Base-by-base conservation (phyloP, 2,888 invertebrate species). In the Athalia rosae region DNA sequence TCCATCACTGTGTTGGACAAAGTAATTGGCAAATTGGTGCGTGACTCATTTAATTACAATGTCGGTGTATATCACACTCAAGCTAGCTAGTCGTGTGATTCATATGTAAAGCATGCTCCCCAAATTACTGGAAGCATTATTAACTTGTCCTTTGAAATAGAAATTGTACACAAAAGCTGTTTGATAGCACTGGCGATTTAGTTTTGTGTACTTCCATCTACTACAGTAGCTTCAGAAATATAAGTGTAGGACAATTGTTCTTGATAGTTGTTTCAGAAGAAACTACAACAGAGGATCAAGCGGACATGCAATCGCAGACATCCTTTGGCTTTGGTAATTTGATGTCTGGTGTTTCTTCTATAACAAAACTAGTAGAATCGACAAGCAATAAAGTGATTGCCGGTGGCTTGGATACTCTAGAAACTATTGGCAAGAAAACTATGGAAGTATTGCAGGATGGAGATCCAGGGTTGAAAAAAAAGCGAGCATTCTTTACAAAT, bases 341-440 rank as follows among this genome's bases (percentile, higher is more conserved):
- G 4, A 90, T 95, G 11, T 93, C 94, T n/a, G 94, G 94, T 69
- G 93, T 94, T 2, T 91, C 92, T 4, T 91, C 91, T 11, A 90
- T 92, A 76, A 93, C 94, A 3, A 94, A 94, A 89, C 92, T 95
- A 84, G 94, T 95, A 61, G 95, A 94, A 88, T 92, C 90, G 8
- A 95, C 95, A 64, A 92, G 95, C 2, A 92, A 92, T 69, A 94
- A 94, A 91, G 96, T 97, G 0, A 92, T 97, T 81, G 92, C 93
- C 13, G 95, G 95, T 0, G 96, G 97, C 28, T 90, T 97, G 43
- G 98, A 97, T 86, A 98, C 98, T 0, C 90, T 98, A 66, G 98
- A 98, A 90, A 95, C 95, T 0, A 96, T 98, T 81, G 98, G 98
- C 6, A 98, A 98, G 89, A 98, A 98, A 89, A 98, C 98, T 0